Percentiles rank a stretch among this genome's conserved stretches.
These are phyloP conservation scores for Drosophila mayaguana DNA, from an alignment of 2,888 invertebrate genomes.

Conservation along the genomic window DNA sequence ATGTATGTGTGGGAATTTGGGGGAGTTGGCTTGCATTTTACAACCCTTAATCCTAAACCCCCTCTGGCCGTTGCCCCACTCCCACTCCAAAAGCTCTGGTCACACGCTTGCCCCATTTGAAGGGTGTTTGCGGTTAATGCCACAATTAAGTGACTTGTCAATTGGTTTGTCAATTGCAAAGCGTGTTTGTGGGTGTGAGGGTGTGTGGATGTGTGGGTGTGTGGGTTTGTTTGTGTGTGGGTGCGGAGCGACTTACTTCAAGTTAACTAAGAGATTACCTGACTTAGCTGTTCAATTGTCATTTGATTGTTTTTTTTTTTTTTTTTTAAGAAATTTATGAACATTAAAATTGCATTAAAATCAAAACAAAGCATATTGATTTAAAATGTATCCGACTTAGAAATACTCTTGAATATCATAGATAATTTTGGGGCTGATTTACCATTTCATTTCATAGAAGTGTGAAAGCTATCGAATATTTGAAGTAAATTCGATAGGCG, in stretches of 20 bases:
- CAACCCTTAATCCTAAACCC: constrained; percentile 27
- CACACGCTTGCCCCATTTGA: constrained; percentile 29
- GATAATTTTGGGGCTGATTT: not conserved
- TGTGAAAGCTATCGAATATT: not conserved
- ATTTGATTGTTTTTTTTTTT: not conserved
- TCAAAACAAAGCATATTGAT: too few species aligned
- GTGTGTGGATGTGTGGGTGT: too few species aligned
- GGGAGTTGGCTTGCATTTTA: constrained; percentile 19
- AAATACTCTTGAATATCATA: not conserved
- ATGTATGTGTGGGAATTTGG: constrained; percentile 7
- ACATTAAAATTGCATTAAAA: not conserved
- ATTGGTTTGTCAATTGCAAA: constrained; percentile 68
- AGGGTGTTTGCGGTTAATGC: constrained; percentile 61
- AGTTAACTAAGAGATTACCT: not conserved
- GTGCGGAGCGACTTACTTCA: constrained; percentile 2
- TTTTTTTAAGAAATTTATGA: not conserved
- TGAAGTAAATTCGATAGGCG: not conserved
- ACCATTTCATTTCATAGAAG: not conserved
- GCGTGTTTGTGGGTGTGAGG: not conserved
- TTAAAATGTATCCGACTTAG: not conserved
- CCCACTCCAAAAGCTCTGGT: not conserved
- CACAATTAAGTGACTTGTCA: constrained; percentile 75
- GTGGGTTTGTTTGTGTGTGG: not conserved
- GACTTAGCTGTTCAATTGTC: not conserved
- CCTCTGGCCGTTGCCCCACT: not conserved